These are phyloP conservation scores for Phortica magna DNA, from an alignment of 2,888 invertebrate species.

Conservation along the genomic window DNA sequence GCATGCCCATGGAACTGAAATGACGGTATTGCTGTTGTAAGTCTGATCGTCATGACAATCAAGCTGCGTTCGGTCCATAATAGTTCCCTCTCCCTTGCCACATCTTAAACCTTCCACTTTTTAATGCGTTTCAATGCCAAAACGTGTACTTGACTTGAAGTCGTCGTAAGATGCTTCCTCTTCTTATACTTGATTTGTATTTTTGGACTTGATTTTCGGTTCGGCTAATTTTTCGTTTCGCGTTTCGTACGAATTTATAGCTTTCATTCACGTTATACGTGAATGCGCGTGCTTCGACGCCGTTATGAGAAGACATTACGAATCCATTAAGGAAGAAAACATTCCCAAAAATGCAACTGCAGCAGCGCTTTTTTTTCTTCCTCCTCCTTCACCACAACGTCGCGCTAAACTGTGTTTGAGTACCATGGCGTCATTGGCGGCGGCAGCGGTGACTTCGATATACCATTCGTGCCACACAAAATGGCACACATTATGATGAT, in stretches of 20 bases:
- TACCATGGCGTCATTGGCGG: constrained; percentile 41
- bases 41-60: neutral
- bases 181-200: neutral
- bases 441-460: constrained; percentile 36
- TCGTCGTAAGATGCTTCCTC: neutral
- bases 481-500: constrained; percentile 26
- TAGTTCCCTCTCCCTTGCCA: neutral
- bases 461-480: neutral
- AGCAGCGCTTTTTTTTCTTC: constrained; percentile 48
- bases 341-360: constrained; percentile 13
- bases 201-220: neutral
- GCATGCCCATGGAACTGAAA: constrained; percentile 15
- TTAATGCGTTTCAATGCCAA: constrained; percentile 25
- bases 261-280: constrained; percentile 66
- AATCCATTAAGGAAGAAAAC: constrained; percentile 58
- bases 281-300: constrained; percentile 57
- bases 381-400: constrained; percentile 41
- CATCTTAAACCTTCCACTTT: constrained; percentile 50
- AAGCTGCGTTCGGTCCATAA: neutral
- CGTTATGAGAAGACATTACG: constrained; percentile 33
- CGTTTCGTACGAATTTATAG: constrained; percentile 59
- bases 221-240: neutral
- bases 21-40: neutral
- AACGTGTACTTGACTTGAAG: constrained; percentile 7
- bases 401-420: neutral